Evolutionary conservation across 2,888 invertebrate genomes (phyloP).

Genomic region (Torymus auratus): DNA sequence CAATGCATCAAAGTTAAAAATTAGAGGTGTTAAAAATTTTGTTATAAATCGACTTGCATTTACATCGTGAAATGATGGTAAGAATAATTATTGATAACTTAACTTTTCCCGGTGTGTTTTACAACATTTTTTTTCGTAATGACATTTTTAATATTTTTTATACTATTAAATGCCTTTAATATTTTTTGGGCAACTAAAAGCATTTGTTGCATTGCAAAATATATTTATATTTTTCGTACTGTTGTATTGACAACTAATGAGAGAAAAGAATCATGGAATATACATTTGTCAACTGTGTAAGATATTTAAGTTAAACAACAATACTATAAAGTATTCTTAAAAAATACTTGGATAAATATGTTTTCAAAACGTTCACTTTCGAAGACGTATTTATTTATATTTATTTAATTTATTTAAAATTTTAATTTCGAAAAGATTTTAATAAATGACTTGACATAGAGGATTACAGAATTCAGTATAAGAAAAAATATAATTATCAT

Average conservation of each 20-base stretch:
- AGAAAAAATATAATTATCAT: not conserved
- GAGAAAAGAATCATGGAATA: conserved; percentile 23
- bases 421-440: not conserved
- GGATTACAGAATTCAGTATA: not conserved
- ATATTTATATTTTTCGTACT: conserved; percentile 58
- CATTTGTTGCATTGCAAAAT: conserved; percentile 61
- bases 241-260: conserved; percentile 29
- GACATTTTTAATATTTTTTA: conserved; percentile 34
- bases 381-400: conserved; percentile 5
- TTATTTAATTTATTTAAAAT: conserved; percentile 40
- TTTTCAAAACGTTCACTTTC: conserved; percentile 8
- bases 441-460: conserved; percentile 40
- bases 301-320: conserved; percentile 49
- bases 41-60: conserved; percentile 44
- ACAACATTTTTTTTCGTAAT: conserved; percentile 39
- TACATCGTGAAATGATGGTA: conserved; percentile 14
- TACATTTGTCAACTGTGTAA: conserved; percentile 47
- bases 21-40: conserved; percentile 13
- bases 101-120: conserved; percentile 26
- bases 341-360: not conserved
- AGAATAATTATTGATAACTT: conserved; percentile 15
- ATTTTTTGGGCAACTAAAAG: conserved; percentile 55
- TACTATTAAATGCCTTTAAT: conserved; percentile 45
- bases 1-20: conserved; percentile 51
- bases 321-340: conserved; percentile 36